These are phyloP conservation scores for Psammodynastes pulverulentus DNA, from an alignment of 2,113 vertebrate genomes.

Conservation along the genomic window DNA sequence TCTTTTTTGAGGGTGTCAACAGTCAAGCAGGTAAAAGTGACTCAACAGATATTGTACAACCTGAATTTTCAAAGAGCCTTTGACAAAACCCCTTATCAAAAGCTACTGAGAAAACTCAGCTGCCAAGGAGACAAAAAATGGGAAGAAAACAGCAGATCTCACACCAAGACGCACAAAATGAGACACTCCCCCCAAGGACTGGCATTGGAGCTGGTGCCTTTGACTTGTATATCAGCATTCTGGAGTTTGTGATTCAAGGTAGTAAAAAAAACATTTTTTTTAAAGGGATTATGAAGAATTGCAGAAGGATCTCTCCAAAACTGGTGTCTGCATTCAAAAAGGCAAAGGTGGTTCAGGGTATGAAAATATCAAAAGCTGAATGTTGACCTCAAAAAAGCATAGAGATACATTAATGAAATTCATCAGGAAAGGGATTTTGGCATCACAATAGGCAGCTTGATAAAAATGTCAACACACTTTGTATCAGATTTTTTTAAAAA, in stretches of 20 bases:
- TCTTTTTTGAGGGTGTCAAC: not conserved
- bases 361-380: not conserved
- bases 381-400: not conserved
- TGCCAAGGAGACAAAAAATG: not conserved
- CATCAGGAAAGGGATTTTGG: not conserved
- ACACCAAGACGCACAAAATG: not conserved
- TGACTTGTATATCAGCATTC: not conserved
- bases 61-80: not conserved
- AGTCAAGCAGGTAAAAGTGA: not conserved
- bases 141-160: not conserved
- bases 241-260: not conserved
- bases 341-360: not conserved
- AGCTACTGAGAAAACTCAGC: not conserved
- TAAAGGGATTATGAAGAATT: not conserved
- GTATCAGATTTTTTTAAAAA: not conserved
- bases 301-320: not conserved
- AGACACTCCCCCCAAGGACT: not conserved
- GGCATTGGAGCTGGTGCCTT: not conserved
- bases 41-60: not conserved
- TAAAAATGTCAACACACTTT: not conserved
- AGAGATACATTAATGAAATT: not conserved
- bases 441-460: not conserved
- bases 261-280: not conserved
- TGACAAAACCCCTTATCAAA: not conserved
- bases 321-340: not conserved